Base-by-base conservation (phyloP, 30 jellyfish, hydroid and myxozoan species). In the Morbakka virulenta region DNA sequence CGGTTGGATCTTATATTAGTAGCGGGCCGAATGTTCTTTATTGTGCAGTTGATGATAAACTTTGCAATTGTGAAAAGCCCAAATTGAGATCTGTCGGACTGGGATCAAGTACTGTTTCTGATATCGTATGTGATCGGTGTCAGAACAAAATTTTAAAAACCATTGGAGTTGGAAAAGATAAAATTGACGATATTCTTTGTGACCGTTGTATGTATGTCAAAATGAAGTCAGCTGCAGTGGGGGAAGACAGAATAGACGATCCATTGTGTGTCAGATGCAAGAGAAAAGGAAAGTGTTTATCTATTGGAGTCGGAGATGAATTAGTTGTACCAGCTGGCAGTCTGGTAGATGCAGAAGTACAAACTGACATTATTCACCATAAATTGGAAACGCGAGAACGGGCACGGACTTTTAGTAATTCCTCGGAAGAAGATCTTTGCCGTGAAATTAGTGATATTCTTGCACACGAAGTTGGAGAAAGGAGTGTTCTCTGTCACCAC, bases 81-180 rank as follows among this genome's bases (percentile, higher is more conserved):
- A 74, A 71, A 35, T 0, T 35, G 21, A 22, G 53, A 13, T 84
- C 87, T 2, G 64, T 66, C 11, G 96, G 89, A 20, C 49, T 51
- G 1, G 96, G 98, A 3, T 87, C 78, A 12, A 30, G 20, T 35
- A 17, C 87, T 35, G 77, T 84, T 14, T 66, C 31, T 21, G 62
- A 80, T 34, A 78, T 80, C n/a, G 74, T 66, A 25, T 92, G 96
- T 61, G 98, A 92, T 81, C 27, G 33, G 11, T 92, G 96, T 69
- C 41, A 20, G 23, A 92, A 80, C 53, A 29, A 66, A 74, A 36
- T 52, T 13, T 33, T 32, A 14, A 36, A 52, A 4, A 35, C 93
- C 0, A 66, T 82, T 17, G 97, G 84, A 0, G 95, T 85, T 49
- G 77, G 95, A 4, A 87, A 79, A 3, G 82, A 52, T 32, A 64